Evolutionary conservation across 2,888 invertebrate genomes (phyloP).

Genomic region (Eupithecia subfuscata): DNA sequence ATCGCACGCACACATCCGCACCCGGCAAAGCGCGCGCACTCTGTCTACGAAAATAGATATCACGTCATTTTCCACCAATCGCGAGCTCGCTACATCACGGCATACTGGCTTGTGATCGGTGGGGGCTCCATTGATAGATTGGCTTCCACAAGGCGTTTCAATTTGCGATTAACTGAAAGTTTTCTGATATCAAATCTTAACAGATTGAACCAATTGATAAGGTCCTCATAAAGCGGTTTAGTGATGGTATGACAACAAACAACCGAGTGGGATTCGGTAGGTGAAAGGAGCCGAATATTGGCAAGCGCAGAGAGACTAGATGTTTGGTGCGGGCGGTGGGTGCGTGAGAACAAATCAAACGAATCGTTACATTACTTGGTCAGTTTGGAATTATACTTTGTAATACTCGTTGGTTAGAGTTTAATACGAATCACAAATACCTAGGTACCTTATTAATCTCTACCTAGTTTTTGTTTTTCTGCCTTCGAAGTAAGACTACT

Average conservation of each 20-base stretch:
- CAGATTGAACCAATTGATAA: constrained; percentile 56
- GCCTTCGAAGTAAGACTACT: neutral
- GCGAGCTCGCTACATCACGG: constrained; percentile 62
- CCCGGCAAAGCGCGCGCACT: constrained; percentile 68
- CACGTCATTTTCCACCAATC: constrained; percentile 74
- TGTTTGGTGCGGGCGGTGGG: too few species aligned
- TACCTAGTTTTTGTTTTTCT: neutral
- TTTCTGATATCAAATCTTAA: constrained; percentile 78
- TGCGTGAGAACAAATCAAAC: neutral
- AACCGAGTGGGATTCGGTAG: neutral
- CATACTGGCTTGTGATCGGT: constrained; percentile 65
- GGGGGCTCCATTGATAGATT: constrained; percentile 75
- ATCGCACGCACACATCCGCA: constrained; percentile 59
- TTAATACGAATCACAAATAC: neutral
- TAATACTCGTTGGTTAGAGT: neutral
- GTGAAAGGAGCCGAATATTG: neutral
- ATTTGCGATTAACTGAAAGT: constrained; percentile 80
- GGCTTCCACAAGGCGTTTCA: constrained; percentile 74
- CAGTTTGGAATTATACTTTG: neutral
- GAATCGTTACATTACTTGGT: neutral
- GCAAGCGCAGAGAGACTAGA: neutral
- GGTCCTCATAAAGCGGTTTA: constrained; percentile 39
- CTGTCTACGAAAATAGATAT: constrained; percentile 76
- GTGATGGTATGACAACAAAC: neutral
- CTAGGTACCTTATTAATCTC: neutral